These are phyloP conservation scores for Osmerus eperlanus DNA, from an alignment of 2,113 vertebrate species.

Conservation along the genomic window DNA sequence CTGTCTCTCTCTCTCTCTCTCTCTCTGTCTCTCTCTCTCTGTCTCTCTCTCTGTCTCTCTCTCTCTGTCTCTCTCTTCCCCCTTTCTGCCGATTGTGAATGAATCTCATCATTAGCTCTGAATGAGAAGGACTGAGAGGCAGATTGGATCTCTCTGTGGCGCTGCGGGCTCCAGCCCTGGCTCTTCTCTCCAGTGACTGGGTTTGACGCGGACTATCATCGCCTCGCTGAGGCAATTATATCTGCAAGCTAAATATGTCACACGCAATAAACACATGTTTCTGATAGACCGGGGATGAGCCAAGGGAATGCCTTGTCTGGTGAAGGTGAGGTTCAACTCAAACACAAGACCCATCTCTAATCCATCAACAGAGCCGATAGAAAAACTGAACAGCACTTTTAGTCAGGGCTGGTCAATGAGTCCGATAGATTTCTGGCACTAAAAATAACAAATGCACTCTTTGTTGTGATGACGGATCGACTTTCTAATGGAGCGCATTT, in stretches of 20 bases:
- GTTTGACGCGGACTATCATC: constrained; percentile 59
- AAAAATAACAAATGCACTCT: constrained; percentile 6
- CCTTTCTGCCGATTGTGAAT: constrained; percentile 41
- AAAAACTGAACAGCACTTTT: constrained; percentile 26
- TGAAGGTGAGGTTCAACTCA: constrained; percentile 17
- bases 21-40: not conserved
- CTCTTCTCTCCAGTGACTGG: constrained; percentile 48
- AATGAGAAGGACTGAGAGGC: constrained; percentile 51
- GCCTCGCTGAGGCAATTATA: constrained; percentile 62
- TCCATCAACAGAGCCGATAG: constrained; percentile 29
- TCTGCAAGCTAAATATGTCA: constrained; percentile 69
- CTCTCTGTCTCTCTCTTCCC: not conserved
- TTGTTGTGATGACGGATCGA: constrained; percentile 17
- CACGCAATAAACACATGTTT: constrained; percentile 63
- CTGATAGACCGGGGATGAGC: constrained; percentile 52
- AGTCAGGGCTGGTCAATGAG: constrained; percentile 20
- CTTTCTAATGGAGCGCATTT: not conserved
- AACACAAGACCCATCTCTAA: constrained; percentile 30
- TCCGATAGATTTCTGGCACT: constrained; percentile 8
- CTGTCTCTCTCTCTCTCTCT: not conserved
- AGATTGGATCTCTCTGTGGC: constrained; percentile 56
- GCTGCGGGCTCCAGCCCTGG: constrained; percentile 36
- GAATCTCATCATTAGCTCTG: constrained; percentile 60
- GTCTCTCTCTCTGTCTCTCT: not conserved
- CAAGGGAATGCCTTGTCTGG: constrained; percentile 34